Percentiles rank a stretch among this genome's conserved stretches.
Conservation (phyloP, 2,888 invertebrate genomes). For the Erebia ligea region DNA sequence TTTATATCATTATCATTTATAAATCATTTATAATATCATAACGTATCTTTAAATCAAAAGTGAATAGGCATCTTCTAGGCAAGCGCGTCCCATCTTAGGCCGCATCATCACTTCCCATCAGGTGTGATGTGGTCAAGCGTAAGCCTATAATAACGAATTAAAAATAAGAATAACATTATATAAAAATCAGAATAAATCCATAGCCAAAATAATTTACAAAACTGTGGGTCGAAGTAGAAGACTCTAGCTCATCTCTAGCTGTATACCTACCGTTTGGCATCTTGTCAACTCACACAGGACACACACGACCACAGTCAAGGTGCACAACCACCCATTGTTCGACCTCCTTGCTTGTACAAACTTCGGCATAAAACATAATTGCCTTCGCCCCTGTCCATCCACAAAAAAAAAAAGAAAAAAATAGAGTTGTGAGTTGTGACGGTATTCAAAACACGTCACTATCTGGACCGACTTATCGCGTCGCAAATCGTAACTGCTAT, state of each 20-base stretch:
- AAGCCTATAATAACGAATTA: too few relatives aligned
- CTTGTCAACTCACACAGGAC: constrained; percentile 41
- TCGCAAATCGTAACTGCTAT: constrained; percentile 63
- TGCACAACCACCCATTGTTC: constrained; percentile 66
- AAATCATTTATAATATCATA: too few relatives aligned
- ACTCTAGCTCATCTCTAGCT: not conserved
- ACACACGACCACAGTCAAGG: constrained; percentile 70
- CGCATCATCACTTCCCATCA: too few relatives aligned
- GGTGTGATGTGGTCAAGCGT: too few relatives aligned
- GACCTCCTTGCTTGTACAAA: constrained; percentile 58
- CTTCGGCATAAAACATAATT: constrained; percentile 74
- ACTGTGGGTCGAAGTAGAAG: too few relatives aligned
- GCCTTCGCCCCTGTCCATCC: constrained; percentile 67
- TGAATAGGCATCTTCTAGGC: too few relatives aligned
- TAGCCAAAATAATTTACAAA: too few relatives aligned
- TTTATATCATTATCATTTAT: too few relatives aligned
- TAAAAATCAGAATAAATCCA: too few relatives aligned
- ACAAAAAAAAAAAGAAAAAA: constrained; percentile 56
- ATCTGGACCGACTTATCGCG: constrained; percentile 74
- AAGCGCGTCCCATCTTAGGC: too few relatives aligned
- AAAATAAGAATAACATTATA: too few relatives aligned
- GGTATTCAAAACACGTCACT: constrained; percentile 81
- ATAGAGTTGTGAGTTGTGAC: constrained; percentile 71
- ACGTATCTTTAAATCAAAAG: too few relatives aligned
- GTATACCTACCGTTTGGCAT: not conserved